Evolutionary conservation across 2,888 invertebrate species (phyloP).

Genomic region (Epirrita christyi): DNA sequence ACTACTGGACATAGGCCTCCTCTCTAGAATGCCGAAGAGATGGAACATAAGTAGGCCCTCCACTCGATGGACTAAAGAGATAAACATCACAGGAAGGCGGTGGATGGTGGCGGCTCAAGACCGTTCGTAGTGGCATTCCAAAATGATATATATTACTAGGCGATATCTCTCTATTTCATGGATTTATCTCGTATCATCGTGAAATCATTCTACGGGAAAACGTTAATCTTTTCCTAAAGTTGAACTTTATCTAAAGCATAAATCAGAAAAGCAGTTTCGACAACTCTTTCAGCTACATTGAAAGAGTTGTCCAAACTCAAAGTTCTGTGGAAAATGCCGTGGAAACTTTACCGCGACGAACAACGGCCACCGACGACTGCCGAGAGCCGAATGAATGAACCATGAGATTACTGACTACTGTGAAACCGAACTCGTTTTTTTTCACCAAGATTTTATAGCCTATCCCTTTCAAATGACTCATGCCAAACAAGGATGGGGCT

Average conservation of each 20-base stretch:
- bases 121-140: too few species aligned
- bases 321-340: constrained; percentile 52
- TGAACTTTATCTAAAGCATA: constrained; percentile 21
- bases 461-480: constrained; percentile 35
- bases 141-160: too few species aligned
- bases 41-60: too few species aligned
- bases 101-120: too few species aligned
- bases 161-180: background rate
- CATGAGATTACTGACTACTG: constrained; percentile 38
- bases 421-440: constrained; percentile 40
- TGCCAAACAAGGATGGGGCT: constrained; percentile 30
- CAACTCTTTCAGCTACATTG: constrained; percentile 27
- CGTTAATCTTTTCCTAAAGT: constrained; percentile 2
- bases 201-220: constrained; percentile 7
- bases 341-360: constrained; percentile 47
- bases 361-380: constrained; percentile 49
- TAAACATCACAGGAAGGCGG: too few species aligned
- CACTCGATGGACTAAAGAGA: too few species aligned
- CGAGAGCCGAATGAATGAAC: constrained; percentile 57
- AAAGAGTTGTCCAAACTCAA: constrained; percentile 47
- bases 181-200: constrained; percentile 1
- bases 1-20: too few species aligned
- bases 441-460: constrained; percentile 30
- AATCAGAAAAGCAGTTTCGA: constrained; percentile 23
- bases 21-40: too few species aligned